Evolutionary conservation across 1,140 invertebrate genomes (phyloP).

Genomic region (Leucophenga varia): DNA sequence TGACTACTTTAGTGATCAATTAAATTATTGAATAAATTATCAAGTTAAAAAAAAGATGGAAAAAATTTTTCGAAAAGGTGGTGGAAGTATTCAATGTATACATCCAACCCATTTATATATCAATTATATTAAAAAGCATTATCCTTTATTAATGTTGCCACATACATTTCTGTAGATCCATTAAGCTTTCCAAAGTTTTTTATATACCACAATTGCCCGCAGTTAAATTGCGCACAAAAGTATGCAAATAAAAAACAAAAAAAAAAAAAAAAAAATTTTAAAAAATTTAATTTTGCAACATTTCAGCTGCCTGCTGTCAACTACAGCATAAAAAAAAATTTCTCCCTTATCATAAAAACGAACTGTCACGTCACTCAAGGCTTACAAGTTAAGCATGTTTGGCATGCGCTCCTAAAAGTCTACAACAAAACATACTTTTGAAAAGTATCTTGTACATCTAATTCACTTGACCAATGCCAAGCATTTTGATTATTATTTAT

Average conservation of each 20-base stretch:
- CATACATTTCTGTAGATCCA: too few species aligned
- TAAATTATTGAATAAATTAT: too few species aligned
- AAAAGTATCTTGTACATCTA: conserved; percentile 5
- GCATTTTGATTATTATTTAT: conserved; percentile 44
- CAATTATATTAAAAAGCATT: too few species aligned
- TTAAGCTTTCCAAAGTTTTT: too few species aligned
- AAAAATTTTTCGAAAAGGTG: not conserved
- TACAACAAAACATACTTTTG: conserved; percentile 10
- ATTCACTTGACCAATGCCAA: not conserved
- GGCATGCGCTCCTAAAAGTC: conserved; percentile 9
- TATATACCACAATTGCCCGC: too few species aligned
- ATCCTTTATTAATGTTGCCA: too few species aligned
- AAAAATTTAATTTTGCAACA: not conserved
- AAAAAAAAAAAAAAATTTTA: conserved; percentile 28
- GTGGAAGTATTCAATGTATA: not conserved
- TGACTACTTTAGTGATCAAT: too few species aligned
- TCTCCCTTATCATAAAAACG: too few species aligned
- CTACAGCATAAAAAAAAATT: too few species aligned
- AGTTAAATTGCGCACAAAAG: conserved; percentile 15
- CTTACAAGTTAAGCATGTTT: conserved; percentile 18
- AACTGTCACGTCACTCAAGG: conserved; percentile 32
- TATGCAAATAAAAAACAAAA: conserved; percentile 50
- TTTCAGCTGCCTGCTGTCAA: too few species aligned
- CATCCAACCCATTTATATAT: not conserved
- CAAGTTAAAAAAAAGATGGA: not conserved